Evolutionary conservation across 2,113 vertebrate species (phyloP).

Genomic region (Triplophysa dalaica): DNA sequence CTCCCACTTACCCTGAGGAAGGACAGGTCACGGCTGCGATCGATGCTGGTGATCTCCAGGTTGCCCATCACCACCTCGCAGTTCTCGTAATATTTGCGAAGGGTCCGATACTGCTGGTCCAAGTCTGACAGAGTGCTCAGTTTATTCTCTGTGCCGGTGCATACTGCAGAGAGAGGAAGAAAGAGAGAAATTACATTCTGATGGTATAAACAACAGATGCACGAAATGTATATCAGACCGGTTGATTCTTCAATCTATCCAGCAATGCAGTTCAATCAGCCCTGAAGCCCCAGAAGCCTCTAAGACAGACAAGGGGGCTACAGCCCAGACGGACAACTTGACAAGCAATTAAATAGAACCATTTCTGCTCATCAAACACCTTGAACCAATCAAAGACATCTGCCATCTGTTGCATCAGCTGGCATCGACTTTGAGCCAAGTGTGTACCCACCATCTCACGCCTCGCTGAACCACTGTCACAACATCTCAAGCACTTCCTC

Average conservation of each 20-base stretch:
- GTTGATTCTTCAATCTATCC: background rate
- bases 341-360: slow-evolving; percentile 92
- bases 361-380: slow-evolving; percentile 83
- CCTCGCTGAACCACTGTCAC: slow-evolving; percentile 47
- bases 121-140: slow-evolving; percentile 95
- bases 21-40: slow-evolving; percentile 91
- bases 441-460: slow-evolving; percentile 30
- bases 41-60: slow-evolving; percentile 98
- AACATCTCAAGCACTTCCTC: slow-evolving; percentile 30
- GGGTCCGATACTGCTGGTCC: slow-evolving; percentile 93
- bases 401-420: slow-evolving; percentile 90
- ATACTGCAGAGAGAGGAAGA: slow-evolving; percentile 77
- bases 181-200: background rate
- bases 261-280: slow-evolving; percentile 22
- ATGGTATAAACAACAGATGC: slow-evolving; percentile 1
- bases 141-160: slow-evolving; percentile 95
- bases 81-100: slow-evolving; percentile 97
- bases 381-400: slow-evolving; percentile 79
- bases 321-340: slow-evolving; percentile 78
- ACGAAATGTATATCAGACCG: background rate
- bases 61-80: slow-evolving; percentile 99
- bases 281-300: slow-evolving; percentile 41
- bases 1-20: slow-evolving; percentile 84
- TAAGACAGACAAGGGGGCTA: slow-evolving; percentile 74
- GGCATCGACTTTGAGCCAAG: slow-evolving; percentile 66